Conservation (phyloP, 2,797 vertebrate species). For the Crotalus adamanteus region DNA sequence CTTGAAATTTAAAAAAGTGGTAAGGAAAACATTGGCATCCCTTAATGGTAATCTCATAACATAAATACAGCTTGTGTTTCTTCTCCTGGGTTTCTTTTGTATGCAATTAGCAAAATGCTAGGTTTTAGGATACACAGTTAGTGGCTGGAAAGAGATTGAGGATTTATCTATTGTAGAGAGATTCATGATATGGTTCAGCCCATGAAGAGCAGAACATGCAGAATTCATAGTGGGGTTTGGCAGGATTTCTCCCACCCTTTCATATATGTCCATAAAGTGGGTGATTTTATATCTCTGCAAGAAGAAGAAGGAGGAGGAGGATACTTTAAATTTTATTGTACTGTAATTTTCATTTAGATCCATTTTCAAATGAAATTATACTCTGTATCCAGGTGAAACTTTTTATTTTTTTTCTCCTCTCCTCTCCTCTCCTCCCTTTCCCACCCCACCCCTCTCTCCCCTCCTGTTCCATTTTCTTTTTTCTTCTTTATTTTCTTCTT, state of each 20-base stretch:
- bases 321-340: neutral
- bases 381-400: neutral
- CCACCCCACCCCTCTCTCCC: fast-evolving
- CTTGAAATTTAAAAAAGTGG: neutral
- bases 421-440: too few species aligned
- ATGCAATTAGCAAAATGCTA: neutral
- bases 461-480: neutral
- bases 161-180: neutral
- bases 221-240: neutral
- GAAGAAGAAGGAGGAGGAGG: too few species aligned
- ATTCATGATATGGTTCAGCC: too few species aligned
- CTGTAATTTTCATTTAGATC: neutral
- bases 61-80: neutral
- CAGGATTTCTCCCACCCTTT: neutral
- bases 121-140: neutral
- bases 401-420: neutral
- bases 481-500: neutral
- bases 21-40: neutral
- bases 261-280: neutral
- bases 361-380: neutral
- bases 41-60: neutral
- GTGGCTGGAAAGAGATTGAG: neutral
- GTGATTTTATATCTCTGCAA: neutral
- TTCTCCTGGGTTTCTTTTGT: neutral
- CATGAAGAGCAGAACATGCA: neutral